Percentiles rank a stretch among this genome's conserved stretches.
Evolutionary conservation across 2,888 invertebrate genomes (phyloP).

Genomic region (Rhaphigaster nebulosa): DNA sequence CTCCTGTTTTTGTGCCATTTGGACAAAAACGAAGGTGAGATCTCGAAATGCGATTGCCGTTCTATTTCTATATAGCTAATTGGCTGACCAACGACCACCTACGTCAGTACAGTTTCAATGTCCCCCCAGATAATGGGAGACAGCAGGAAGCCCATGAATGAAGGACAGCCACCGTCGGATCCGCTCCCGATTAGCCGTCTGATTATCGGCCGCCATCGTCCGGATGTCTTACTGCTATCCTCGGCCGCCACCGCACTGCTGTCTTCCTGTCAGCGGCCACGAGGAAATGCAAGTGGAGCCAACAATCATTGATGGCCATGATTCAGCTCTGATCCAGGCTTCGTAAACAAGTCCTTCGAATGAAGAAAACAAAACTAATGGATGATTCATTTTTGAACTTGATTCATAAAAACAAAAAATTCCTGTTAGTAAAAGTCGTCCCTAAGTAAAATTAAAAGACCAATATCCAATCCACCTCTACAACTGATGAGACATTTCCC

Average conservation of each 20-base stretch:
- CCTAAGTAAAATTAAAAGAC: no score
- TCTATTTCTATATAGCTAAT: conserved; percentile 26
- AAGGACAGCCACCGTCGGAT: conserved; percentile 21
- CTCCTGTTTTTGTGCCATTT: conserved; percentile 29
- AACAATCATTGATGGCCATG: accelerated
- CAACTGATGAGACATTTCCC: no score
- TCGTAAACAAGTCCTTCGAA: not conserved
- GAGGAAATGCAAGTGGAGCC: not conserved
- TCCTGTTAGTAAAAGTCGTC: no score
- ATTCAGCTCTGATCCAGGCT: not conserved
- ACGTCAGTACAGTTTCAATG: conserved; percentile 43
- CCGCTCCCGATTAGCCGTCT: conserved; percentile 14
- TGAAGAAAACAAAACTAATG: no score
- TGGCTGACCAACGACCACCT: not conserved
- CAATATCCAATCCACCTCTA: no score
- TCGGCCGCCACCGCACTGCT: not conserved
- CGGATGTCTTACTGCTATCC: not conserved
- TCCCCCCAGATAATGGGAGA: conserved; percentile 29
- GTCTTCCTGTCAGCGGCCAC: not conserved
- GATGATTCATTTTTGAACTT: no score
- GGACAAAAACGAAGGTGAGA: conserved; percentile 46
- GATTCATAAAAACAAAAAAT: no score
- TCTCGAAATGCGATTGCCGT: conserved; percentile 12
- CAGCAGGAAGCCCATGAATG: not conserved
- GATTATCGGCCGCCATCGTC: not conserved